Evolutionary conservation across 2,888 invertebrate genomes (phyloP), one percentile per base, ranked within the genome.

Genomic region (Catocala nupta): DNA sequence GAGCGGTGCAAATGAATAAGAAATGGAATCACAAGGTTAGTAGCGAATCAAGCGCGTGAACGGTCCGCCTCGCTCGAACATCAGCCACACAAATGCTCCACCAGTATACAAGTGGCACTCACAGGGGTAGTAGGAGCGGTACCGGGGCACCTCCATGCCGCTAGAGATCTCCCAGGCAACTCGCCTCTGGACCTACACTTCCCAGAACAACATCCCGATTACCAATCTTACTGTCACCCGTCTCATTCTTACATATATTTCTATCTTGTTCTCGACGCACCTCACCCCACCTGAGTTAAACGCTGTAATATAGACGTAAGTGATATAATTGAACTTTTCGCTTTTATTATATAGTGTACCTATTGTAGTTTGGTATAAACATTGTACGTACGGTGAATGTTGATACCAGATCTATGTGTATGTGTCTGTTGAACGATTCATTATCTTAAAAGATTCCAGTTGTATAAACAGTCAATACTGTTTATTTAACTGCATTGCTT

Each of bases 131-230:
- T 87, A 92, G 48, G 93, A 89, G 68, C 94, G 91, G 88, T 91
- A 93, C 50, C 94, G 90, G 72, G 94, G 93, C 93, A 94, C 93
- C 90, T 94, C 94, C 94, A 94, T 94, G 75, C 84, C 88, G 89
- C 79, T 69, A 78, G 89, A 91, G 80, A 86, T 93, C 93, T 90
- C 92, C 93, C 91, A 87, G 93, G 92, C 93, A 93, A 93, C 93
- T 93, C 83, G 80, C 76, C 75, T 75, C 74, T 77, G 83, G 78
- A 81, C 76, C 74, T 76, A 72, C 67, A 71, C 81, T 81, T 82
- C 84, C 83, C 82, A 81, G 83, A 81, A 83, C 81, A 79, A 77
- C 78, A 67, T 78, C 81, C 68, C 81, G 59, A 61, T 70, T 75
- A 77, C 73, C 69, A 64, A 66, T 64, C 61, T 66, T 71, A 68